These are phyloP conservation scores for Blastobasis lacticolella DNA, from an alignment of 2,888 invertebrate species.

Conservation along the genomic window DNA sequence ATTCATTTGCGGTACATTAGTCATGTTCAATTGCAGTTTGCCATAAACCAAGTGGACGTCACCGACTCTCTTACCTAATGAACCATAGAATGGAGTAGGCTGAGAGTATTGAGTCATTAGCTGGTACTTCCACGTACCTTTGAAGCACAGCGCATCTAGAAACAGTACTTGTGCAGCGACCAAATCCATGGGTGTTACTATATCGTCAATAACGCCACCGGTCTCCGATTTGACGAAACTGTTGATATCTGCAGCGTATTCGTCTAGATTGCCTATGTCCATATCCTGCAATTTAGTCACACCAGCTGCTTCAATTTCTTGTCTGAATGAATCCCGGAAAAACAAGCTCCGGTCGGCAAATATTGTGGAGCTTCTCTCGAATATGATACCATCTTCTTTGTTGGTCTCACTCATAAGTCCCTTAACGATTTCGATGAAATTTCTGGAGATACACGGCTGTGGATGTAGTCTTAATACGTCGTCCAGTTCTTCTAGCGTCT, in stretches of 20 bases:
- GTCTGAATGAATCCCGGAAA: slow-evolving; percentile 29
- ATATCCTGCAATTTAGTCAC: slow-evolving; percentile 32
- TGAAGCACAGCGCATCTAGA: slow-evolving; percentile 53
- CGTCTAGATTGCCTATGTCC: slow-evolving; percentile 28
- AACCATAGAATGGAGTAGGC: slow-evolving; percentile 39
- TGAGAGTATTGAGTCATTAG: slow-evolving; percentile 32
- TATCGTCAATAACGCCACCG: slow-evolving; percentile 29
- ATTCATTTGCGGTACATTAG: slow-evolving; percentile 24
- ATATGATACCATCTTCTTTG: slow-evolving; percentile 18
- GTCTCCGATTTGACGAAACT: slow-evolving; percentile 40
- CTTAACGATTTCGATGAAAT: slow-evolving; percentile 38
- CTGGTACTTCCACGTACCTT: slow-evolving; percentile 37
- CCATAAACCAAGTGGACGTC: slow-evolving; percentile 49
- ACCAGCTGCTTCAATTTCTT: slow-evolving; percentile 21
- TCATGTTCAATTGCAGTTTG: slow-evolving; percentile 27
- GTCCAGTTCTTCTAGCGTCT: slow-evolving; percentile 37
- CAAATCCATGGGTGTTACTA: slow-evolving; percentile 41
- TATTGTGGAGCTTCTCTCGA: slow-evolving; percentile 42
- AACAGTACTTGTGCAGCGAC: slow-evolving; percentile 32
- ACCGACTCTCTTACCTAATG: slow-evolving; percentile 32
- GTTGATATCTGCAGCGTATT: slow-evolving; percentile 39
- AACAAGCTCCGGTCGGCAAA: slow-evolving; percentile 34
- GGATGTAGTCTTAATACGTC: slow-evolving; percentile 34
- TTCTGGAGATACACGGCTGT: slow-evolving; percentile 44
- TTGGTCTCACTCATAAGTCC: slow-evolving; percentile 17